Base-by-base conservation (phyloP, 53 echinoderm and acorn worm genomes). In the Holothuria leucospilota region DNA sequence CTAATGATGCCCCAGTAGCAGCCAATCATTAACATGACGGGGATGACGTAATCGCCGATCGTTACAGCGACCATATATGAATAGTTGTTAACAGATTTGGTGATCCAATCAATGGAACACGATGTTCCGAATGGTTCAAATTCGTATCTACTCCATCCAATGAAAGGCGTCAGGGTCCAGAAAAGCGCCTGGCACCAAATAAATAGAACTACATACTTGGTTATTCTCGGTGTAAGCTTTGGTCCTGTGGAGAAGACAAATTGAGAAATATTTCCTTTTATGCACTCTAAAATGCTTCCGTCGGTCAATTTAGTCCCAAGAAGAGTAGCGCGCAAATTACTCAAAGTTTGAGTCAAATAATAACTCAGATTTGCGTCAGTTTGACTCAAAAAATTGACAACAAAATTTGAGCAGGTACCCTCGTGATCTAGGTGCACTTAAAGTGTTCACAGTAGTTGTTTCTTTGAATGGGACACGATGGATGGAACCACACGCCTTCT, bases 81-180 rank as follows among this genome's bases (percentile, higher is more conserved):
- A 6, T 69, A 46, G 26, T 94, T 86, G 34, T 72, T 74, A 26
- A 91, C 1, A 29, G 41, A 75, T 0, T 73, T 46, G 9, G 86
- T 83, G 6, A 85, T 28, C 94, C 94, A 94, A 77, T 94, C 91
- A 2, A 94, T 64, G 0, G 91, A 91, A 28, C 94, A 94, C 20
- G 91, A 91, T 20, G 91, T 88, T 4, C 88, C 86, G 52, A 94
- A 94, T 0, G 91, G 94, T 79, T 94, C 94, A 82, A 88, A 91
- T 20, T 86, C 69, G 56, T 94, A 94, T 39, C 84, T 82, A 38
- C 94, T 91, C 94, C 94, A 94, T 13, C 94, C 94, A 15, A 94
- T 20, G n/a, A 94, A 88, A 1, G 94, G 94, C 8, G 89, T 56
- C 8, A 86, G 68, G 13, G 94, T 91, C 94, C 94, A 94, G 63